Percentiles rank a stretch among this genome's conserved stretches.
phyloP scores from a whole-genome alignment of 2,888 invertebrate genomes.

The Zhengitettix transpicula region DNA sequence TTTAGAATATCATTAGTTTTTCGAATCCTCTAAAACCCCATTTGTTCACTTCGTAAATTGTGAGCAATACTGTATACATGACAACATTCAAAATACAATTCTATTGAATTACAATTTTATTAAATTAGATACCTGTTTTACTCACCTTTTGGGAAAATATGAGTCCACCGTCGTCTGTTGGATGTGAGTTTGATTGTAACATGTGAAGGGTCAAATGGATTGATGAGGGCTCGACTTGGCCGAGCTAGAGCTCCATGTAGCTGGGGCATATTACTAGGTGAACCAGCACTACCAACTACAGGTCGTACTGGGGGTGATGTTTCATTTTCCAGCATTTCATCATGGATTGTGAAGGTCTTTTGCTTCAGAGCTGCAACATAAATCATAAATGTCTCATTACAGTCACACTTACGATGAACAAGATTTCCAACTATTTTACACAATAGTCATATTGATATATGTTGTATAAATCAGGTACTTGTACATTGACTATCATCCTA shows the following conservation, averaged over 20 bases:
- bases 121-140: not conserved
- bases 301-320: slow-evolving; percentile 35
- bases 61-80: no score
- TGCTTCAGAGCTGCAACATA: slow-evolving; percentile 14
- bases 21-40: no score
- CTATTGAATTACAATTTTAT: no score
- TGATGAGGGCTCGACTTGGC: slow-evolving; percentile 78
- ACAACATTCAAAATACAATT: no score
- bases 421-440: no score
- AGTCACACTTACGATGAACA: not conserved
- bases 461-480: not conserved
- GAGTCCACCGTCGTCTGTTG: slow-evolving; percentile 91
- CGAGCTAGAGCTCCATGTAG: slow-evolving; percentile 25
- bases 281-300: slow-evolving; percentile 39
- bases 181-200: slow-evolving; percentile 92
- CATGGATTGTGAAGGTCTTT: slow-evolving; percentile 12
- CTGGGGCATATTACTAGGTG: slow-evolving; percentile 23
- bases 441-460: not conserved
- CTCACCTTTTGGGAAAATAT: slow-evolving; percentile 85
- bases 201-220: slow-evolving; percentile 96
- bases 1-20: no score
- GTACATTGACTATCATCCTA: no score
- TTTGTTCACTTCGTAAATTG: no score
- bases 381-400: not conserved
- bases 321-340: slow-evolving; percentile 28